phyloP scores from a whole-genome alignment of 2,888 invertebrate species.

The Ypsolopha scabrella region DNA sequence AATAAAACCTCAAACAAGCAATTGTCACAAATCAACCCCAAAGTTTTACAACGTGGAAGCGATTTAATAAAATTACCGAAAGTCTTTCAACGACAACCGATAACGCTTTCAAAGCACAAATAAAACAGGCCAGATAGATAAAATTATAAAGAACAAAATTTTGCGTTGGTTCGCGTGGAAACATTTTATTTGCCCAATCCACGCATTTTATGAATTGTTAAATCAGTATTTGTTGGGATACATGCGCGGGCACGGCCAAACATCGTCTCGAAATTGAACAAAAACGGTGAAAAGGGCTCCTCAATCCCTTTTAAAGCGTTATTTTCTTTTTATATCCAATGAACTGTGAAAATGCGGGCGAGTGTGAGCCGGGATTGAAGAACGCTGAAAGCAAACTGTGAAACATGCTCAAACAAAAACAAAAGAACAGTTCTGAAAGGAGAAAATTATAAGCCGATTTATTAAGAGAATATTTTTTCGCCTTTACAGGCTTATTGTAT shows the following conservation, averaged over 20 bases:
- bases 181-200: conserved; percentile 11
- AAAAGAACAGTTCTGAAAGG: conserved; percentile 13
- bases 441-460: conserved; percentile 18
- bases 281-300: conserved; percentile 39
- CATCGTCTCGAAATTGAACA: conserved; percentile 31
- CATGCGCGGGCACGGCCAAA: conserved; percentile 30
- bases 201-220: conserved; percentile 27
- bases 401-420: conserved; percentile 25
- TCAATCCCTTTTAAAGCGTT: conserved; percentile 44
- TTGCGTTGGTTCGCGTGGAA: background rate
- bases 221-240: conserved; percentile 38
- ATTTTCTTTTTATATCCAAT: conserved; percentile 53
- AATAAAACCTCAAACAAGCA: too few species aligned
- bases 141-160: background rate
- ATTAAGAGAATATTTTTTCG: conserved; percentile 9
- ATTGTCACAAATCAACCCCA: too few species aligned
- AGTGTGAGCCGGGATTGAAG: conserved; percentile 7
- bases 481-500: conserved; percentile 12
- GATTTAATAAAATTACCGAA: too few species aligned
- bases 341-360: conserved; percentile 48
- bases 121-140: too few species aligned
- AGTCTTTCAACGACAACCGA: too few species aligned
- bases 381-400: conserved; percentile 26
- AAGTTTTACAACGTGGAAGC: too few species aligned
- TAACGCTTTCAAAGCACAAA: too few species aligned